phyloP scores from a whole-genome alignment of 2,797 vertebrate species.

The Tokudaia tokunoshimensis region DNA sequence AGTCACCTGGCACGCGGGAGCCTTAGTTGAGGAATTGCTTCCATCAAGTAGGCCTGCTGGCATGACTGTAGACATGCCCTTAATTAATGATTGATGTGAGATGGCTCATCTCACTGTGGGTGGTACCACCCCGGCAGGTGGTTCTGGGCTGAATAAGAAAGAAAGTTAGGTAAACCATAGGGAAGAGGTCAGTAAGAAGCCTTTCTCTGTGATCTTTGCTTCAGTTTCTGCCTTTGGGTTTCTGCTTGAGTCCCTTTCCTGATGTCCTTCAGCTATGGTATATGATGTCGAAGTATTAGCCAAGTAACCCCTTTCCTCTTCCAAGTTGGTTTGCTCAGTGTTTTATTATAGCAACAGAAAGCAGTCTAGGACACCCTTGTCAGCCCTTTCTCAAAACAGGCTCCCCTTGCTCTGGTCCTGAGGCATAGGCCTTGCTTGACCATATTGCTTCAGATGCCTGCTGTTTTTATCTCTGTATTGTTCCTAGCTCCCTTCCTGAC shows the following conservation, averaged over 20 bases:
- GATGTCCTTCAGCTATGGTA: background rate
- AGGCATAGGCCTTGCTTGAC: background rate
- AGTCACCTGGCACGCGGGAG: background rate
- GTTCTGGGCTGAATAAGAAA: background rate
- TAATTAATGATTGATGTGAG: background rate
- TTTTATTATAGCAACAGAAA: background rate
- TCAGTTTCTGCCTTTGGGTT: background rate
- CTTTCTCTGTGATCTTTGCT: background rate
- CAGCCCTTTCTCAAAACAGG: background rate
- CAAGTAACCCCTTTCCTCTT: background rate
- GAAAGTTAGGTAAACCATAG: background rate
- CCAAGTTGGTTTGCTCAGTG: background rate
- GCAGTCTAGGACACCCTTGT: background rate
- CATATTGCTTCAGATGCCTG: background rate
- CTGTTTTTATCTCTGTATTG: background rate
- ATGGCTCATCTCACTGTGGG: too few relatives aligned
- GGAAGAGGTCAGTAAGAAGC: background rate
- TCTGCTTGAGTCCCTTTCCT: background rate
- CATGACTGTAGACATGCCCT: background rate
- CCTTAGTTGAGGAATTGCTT: background rate
- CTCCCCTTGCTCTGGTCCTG: background rate
- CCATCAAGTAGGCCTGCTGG: background rate
- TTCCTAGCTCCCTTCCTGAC: background rate
- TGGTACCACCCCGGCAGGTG: background rate
- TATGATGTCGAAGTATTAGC: background rate